Evolutionary conservation across 1,140 invertebrate genomes (phyloP), one percentile per base, ranked within the genome.

Genomic region (Drosophila miranda): DNA sequence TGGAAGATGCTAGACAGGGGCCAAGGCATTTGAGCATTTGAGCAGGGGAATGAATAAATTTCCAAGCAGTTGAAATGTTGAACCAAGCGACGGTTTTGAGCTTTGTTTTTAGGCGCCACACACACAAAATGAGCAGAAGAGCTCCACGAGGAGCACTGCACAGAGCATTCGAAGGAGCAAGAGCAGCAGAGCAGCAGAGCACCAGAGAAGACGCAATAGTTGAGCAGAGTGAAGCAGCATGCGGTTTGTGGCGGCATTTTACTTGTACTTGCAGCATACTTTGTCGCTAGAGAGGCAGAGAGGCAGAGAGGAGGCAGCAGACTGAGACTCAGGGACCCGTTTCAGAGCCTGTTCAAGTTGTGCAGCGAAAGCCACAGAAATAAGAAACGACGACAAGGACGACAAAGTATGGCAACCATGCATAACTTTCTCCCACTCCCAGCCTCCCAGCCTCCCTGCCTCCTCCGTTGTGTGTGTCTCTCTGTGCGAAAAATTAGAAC

Each of bases 51-150:
- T 84, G 71, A 79, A 83, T 86, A 86, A 80, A 80, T 86, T 84
- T 84, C 46, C 67, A 69, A 80, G 68, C 81, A 80, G 81, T 76
- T 77, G 76, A 86, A 86, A 86, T 77, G 81, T 74, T 80, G 81
- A 84, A 80, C 62, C 67, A 44, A 62, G 61, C 71, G 62, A 66
- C 53, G 54, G 54, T 46, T 63, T 69, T 75, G 56, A 81, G 81
- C 81, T 84, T 86, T 84, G 81, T 86, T 86, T 84, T 84, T 75
- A 61, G 80, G 58, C 79, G 79, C 71, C 78, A 70, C 53, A 38
- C 66, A 63, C 66, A 78, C 38, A 53, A 50, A 68, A 63, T 58
- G 64, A 76, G 60, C 56, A 53, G 63, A 53, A n/a, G 43, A 48
- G 55, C 46, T 54, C 58, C 45, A 55, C 51, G 44, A 41, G 53